A percentile compares a stretch with the other conserved stretches of the same genome.
These are phyloP conservation scores for Phania funesta DNA, from an alignment of 2,888 invertebrate species.

Conservation along the genomic window DNA sequence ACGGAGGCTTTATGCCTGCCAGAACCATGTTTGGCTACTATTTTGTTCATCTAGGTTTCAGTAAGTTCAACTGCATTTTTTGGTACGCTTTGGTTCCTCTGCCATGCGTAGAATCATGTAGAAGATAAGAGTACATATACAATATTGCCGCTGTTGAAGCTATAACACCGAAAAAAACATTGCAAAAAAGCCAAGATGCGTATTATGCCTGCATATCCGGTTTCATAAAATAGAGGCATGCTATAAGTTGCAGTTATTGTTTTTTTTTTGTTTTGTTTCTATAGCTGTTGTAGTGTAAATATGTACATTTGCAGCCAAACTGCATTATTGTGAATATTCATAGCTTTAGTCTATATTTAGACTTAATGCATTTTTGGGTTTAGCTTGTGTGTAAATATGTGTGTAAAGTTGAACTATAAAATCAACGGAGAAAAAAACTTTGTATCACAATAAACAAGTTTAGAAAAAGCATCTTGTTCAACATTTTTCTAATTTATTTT, in stretches of 20 bases:
- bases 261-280: not conserved
- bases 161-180: slow-evolving; percentile 16
- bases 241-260: slow-evolving; percentile 26
- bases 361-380: slow-evolving; percentile 57
- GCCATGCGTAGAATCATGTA: slow-evolving; percentile 28
- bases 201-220: slow-evolving; percentile 77
- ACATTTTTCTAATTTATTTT: not conserved
- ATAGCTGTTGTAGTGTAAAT: slow-evolving; percentile 18
- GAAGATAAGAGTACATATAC: not conserved
- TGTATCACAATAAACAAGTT: slow-evolving; percentile 36
- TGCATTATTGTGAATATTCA: slow-evolving; percentile 63
- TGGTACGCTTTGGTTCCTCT: slow-evolving; percentile 17
- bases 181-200: slow-evolving; percentile 59
- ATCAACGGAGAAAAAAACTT: slow-evolving; percentile 24
- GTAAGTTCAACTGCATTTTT: not conserved
- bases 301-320: slow-evolving; percentile 17
- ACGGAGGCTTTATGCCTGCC: slow-evolving; percentile 55
- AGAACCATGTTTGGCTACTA: slow-evolving; percentile 60
- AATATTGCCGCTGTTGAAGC: slow-evolving; percentile 23
- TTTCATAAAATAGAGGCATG: slow-evolving; percentile 70
- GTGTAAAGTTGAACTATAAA: slow-evolving; percentile 7
- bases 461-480: too few species aligned
- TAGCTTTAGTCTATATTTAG: slow-evolving; percentile 65
- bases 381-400: slow-evolving; percentile 18
- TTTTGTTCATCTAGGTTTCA: slow-evolving; percentile 12